Evolutionary conservation across 1,140 invertebrate species (phyloP), one percentile per base, ranked within the genome.

Genomic region (Heliconius hermathena): DNA sequence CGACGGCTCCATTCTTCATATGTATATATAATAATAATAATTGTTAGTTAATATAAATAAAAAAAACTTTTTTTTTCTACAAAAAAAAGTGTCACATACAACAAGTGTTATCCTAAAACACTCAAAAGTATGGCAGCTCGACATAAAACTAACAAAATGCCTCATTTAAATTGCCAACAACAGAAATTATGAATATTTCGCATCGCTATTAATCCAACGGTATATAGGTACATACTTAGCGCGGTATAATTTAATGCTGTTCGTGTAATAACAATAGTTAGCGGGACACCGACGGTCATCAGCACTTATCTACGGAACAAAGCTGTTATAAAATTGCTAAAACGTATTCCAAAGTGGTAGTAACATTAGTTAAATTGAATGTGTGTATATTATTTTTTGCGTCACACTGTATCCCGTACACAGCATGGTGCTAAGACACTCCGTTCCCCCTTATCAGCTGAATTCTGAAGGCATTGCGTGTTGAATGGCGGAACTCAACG

Each of bases 141-240:
- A 88, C 86, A 83, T 38, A 76, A 76, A 54, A 74, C 73, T 79
- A 85, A 86, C 88, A 85, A 86, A 88, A 86, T 85, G 66, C 26
- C 83, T 85, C 83, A 88, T 89, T 89, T 89, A 85, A 87, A 88
- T 89, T 86, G 82, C 84, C 79, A 83, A 84, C 82, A 83, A 85
- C 82, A 82, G 84, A 76, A 88, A 86, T 88, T 85, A 87, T 88
- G 87, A 86, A 88, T 89, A 89, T 87, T 86, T 36, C 81, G 81
- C 82, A 84, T 83, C 82, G 80, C 82, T 85, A 86, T 88, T 85
- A 85, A 83, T 82, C 79, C 72, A 66, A 81, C 54, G 54, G 54
- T 70, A 76, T 76, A 57, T 66, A 66, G 22, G 9, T 75, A 76
- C 41, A 57, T 66, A 66, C 41, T 70, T 70, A 75, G 36, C 60